Percentiles rank a stretch among this genome's conserved stretches.
phyloP scores from a whole-genome alignment of 1,140 invertebrate species.

The Drosophila nigromelanica region DNA sequence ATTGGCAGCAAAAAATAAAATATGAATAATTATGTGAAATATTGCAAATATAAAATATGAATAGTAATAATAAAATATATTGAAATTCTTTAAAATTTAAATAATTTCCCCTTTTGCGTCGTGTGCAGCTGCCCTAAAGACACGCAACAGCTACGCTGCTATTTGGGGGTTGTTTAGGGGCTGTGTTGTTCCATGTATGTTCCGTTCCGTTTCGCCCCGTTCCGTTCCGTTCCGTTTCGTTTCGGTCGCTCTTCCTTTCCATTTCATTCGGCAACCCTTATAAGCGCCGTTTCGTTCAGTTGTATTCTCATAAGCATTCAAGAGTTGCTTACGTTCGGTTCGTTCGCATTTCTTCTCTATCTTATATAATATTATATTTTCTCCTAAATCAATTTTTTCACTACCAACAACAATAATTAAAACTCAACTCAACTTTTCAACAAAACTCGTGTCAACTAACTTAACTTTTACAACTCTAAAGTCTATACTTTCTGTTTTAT shows the following conservation, averaged over 20 bases:
- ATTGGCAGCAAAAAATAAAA: background rate
- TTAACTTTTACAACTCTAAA: slow-evolving; percentile 68
- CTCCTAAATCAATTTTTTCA: slow-evolving; percentile 83
- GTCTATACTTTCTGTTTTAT: slow-evolving; percentile 53
- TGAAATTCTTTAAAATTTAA: background rate
- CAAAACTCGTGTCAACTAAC: slow-evolving; percentile 76
- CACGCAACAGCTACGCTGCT: slow-evolving; percentile 70
- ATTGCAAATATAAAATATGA: background rate
- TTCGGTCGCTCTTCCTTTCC: slow-evolving; percentile 25
- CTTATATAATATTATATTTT: slow-evolving; percentile 84
- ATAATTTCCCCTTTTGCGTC: slow-evolving; percentile 3
- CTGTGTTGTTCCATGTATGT: slow-evolving; percentile 37
- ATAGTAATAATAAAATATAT: background rate
- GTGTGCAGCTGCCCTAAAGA: slow-evolving; percentile 49
- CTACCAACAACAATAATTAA: slow-evolving; percentile 78
- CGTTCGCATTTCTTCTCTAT: slow-evolving; percentile 84
- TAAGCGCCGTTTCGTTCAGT: slow-evolving; percentile 68
- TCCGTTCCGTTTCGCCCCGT: slow-evolving; percentile 18
- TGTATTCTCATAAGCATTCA: slow-evolving; percentile 82
- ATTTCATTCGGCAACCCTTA: slow-evolving; percentile 68
- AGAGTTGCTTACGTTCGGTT: slow-evolving; percentile 84
- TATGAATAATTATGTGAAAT: too few species aligned
- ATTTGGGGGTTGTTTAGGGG: slow-evolving; percentile 73
- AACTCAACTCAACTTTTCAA: slow-evolving; percentile 63
- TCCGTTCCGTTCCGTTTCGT: slow-evolving; percentile 30